phyloP scores from a whole-genome alignment of 1,140 invertebrate species.

The Sarcophaga bullata region DNA sequence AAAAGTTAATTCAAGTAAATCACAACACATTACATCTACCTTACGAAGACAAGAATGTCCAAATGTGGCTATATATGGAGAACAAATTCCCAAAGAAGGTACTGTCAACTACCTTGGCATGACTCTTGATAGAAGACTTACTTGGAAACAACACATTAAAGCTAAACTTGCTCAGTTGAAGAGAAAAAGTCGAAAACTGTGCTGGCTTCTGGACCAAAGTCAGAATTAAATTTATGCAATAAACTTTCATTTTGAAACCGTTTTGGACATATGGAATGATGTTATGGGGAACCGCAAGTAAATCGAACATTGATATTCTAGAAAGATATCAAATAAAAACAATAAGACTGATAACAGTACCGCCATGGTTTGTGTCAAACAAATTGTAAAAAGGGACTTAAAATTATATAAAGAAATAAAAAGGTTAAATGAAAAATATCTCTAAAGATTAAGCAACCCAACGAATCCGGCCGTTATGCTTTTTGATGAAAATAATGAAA shows the following conservation, averaged over 20 bases:
- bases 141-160: neutral
- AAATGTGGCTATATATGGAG: neutral
- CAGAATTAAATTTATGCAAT: neutral
- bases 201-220: neutral
- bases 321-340: constrained; percentile 3
- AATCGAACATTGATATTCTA: neutral
- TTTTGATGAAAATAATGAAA: neutral
- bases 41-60: neutral
- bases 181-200: neutral
- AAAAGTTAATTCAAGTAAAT: no score
- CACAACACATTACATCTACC: no score
- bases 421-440: neutral
- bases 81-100: neutral
- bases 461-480: neutral
- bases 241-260: neutral
- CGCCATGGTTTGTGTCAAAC: neutral
- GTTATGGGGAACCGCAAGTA: neutral
- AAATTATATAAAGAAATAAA: neutral
- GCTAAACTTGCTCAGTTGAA: neutral
- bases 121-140: neutral
- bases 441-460: neutral
- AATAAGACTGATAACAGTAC: neutral
- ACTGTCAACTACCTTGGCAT: neutral
- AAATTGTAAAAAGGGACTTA: neutral
- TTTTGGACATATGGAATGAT: neutral